Conservation (phyloP, 2,888 invertebrate species). For the Heteropelma amictum region DNA sequence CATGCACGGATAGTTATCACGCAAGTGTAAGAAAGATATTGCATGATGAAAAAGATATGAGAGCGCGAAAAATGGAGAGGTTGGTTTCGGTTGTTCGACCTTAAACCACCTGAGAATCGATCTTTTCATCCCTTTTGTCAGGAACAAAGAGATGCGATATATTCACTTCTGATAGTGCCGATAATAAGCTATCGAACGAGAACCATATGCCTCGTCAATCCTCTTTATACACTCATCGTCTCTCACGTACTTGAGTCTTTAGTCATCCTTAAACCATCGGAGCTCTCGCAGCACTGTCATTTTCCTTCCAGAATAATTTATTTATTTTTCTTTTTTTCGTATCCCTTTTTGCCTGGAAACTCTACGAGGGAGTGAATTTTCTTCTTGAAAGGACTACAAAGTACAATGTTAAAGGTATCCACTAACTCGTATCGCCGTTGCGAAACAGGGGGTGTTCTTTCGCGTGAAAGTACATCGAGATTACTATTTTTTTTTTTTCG, state of each 20-base stretch:
- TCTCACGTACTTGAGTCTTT: background rate
- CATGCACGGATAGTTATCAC: too few species aligned
- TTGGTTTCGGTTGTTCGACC: background rate
- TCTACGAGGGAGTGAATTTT: constrained; percentile 67
- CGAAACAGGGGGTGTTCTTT: background rate
- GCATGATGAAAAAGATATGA: background rate
- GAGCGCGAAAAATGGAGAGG: background rate
- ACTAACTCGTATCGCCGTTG: constrained; percentile 64
- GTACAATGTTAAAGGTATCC: constrained; percentile 65
- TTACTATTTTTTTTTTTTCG: background rate
- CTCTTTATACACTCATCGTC: constrained; percentile 19
- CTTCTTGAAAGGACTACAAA: constrained; percentile 62
- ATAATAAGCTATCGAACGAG: constrained; percentile 49
- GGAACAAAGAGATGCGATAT: constrained; percentile 15
- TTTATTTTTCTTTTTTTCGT: constrained; percentile 12
- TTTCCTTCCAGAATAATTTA: constrained; percentile 17
- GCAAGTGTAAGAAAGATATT: background rate
- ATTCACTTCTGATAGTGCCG: constrained; percentile 24
- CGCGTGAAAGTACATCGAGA: constrained; percentile 5
- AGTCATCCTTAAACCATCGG: constrained; percentile 1
- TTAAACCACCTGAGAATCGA: background rate
- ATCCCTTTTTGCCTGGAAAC: constrained; percentile 51
- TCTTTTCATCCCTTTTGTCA: background rate
- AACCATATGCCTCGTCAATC: constrained; percentile 27
- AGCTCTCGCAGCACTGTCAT: constrained; percentile 9